These are phyloP conservation scores for Micronycteris hirsuta DNA, from an alignment of 2,113 vertebrate genomes.

Conservation along the genomic window DNA sequence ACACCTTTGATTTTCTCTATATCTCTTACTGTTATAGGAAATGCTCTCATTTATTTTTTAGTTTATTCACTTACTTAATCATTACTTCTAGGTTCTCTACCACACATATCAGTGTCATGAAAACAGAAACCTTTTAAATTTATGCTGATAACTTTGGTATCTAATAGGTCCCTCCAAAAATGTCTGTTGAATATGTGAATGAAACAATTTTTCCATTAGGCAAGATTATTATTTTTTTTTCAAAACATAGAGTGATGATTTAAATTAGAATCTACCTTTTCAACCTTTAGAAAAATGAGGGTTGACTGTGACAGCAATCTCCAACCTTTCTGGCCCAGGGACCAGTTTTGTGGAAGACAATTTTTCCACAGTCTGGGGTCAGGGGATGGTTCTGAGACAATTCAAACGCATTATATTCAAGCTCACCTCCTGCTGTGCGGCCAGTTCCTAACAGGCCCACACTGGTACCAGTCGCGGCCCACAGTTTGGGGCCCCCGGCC, in stretches of 20 bases:
- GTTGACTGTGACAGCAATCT: neutral
- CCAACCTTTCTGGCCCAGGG: no score
- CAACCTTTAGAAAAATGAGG: neutral
- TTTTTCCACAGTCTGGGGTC: no score
- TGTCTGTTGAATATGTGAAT: neutral
- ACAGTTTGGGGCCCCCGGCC: no score
- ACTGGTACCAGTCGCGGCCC: no score
- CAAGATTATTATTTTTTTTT: constrained; percentile 48
- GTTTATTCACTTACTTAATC: neutral
- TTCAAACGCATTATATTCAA: no score
- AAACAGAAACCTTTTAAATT: neutral
- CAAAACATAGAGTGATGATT: constrained; percentile 74
- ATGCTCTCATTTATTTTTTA: neutral
- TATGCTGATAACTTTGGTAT: neutral
- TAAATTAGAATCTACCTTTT: constrained; percentile 15
- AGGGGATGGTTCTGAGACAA: no score
- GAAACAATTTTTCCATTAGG: neutral
- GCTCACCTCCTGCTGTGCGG: no score
- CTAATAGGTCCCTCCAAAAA: neutral
- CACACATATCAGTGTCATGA: neutral
- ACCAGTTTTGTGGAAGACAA: no score
- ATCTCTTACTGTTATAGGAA: neutral
- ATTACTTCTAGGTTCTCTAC: neutral
- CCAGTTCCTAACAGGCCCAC: no score
- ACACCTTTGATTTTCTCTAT: neutral